These are phyloP conservation scores for Dicyrtoma fusca DNA, from an alignment of 2,888 invertebrate species.

Conservation along the genomic window DNA sequence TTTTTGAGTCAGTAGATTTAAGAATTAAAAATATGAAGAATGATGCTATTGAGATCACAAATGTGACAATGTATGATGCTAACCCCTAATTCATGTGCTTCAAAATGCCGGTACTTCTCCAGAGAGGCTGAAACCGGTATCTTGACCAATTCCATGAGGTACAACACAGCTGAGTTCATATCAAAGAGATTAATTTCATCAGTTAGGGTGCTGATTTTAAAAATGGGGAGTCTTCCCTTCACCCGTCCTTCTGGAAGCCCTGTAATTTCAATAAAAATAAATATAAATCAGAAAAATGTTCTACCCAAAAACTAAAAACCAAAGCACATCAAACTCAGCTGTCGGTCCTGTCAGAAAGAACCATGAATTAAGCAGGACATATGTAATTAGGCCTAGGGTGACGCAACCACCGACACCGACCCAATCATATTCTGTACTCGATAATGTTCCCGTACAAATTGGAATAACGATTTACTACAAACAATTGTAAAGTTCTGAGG, in stretches of 20 bases:
- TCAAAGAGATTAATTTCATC: conserved; percentile 20
- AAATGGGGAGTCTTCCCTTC: conserved; percentile 6
- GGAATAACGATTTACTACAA: not conserved
- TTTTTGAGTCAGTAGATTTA: no score
- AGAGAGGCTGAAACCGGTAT: conserved; percentile 23
- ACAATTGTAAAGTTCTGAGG: not conserved
- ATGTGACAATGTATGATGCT: no score
- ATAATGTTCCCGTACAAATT: not conserved
- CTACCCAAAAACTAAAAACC: no score
- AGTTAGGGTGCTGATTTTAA: not conserved
- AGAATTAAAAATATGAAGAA: no score
- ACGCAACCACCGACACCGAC: not conserved
- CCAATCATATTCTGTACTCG: not conserved
- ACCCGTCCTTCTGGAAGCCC: conserved; percentile 8
- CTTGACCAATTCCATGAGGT: conserved; percentile 12
- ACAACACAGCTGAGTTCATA: conserved; percentile 29
- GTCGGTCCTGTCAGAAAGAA: no score
- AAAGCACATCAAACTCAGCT: no score
- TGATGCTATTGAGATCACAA: no score
- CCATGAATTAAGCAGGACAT: no score
- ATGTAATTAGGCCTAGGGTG: no score
- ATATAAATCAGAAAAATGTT: no score
- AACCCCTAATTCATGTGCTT: conserved; percentile 12
- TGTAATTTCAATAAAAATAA: not conserved
- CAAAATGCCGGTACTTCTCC: conserved; percentile 19